Base-by-base conservation (phyloP, 1,140 invertebrate species). In the Tetraneura akinire region DNA sequence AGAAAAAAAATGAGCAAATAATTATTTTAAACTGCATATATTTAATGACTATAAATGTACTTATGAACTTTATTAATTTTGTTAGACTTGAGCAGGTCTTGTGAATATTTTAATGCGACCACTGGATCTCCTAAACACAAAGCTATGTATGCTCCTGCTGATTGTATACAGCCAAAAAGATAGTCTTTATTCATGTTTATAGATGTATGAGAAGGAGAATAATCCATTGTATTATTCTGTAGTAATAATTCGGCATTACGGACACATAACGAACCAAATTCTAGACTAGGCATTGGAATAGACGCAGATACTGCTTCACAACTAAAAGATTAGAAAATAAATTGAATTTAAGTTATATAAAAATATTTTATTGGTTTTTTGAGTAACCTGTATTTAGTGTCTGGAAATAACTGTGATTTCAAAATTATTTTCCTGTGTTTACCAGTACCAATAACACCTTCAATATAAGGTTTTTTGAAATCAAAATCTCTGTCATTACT, bases 191-290 rank as follows among this genome's bases (percentile, higher is more conserved):
- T 73, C 9, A 80, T 78, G 9, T 80, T 47, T 0, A 68, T 49
- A 16, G 81, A 51, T 4, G 62, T 42, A 29, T 80, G 62, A 11
- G 81, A 71, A 14, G 76, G 70, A 10, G 70, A 53, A 55, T 26
- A 62, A 5, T 82, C 80, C 2, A 66, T 57, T 14, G 26, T 55
- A 55, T 78, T n/a, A 4, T 37, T 68, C 18, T 62, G 80, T 6
- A 83, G 29, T 32, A 84, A 80, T n/a, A 82, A 70, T 26, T 94
- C 85, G 18, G 95, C 94, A 88, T 97, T 98, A 82, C 92, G 90
- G 60, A 98, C 84, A 86, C 95, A 97, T 9, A 97, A 84, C 14
- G 91, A 90, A 14, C 92, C 95, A 88, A 97, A 98, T 86, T 96
- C 94, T 64, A 98, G 85, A n/a, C 92, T 94, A 4, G 94, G 88